These are phyloP conservation scores for Anorthoa munda DNA, from an alignment of 2,888 invertebrate genomes.

Conservation along the genomic window DNA sequence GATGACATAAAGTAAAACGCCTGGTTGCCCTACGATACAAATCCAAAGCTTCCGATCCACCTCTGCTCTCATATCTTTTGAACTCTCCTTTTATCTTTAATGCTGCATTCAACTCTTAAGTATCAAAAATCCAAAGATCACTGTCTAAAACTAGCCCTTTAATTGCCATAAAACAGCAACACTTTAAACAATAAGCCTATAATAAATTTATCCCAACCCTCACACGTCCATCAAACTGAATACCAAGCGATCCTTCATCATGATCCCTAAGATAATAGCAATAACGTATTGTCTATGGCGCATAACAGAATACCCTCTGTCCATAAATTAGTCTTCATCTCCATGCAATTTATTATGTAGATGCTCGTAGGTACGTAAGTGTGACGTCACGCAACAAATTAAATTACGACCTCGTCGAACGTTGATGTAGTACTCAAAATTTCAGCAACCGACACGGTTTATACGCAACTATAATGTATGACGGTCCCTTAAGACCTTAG, in stretches of 20 bases:
- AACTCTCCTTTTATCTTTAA: no score
- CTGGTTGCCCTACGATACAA: no score
- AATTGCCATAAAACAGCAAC: background rate
- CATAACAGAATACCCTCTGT: constrained; percentile 63
- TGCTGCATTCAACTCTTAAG: background rate
- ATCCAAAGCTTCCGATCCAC: no score
- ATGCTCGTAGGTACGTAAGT: constrained; percentile 43
- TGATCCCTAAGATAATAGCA: constrained; percentile 61
- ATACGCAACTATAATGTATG: constrained; percentile 81
- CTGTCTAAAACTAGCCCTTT: background rate
- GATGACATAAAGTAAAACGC: no score
- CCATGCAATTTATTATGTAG: constrained; percentile 66
- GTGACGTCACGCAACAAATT: constrained; percentile 76
- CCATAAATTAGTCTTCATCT: constrained; percentile 65
- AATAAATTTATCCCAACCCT: constrained; percentile 35
- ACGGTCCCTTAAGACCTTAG: constrained; percentile 71
- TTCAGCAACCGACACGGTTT: constrained; percentile 78
- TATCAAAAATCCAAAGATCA: background rate
- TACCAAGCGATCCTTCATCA: constrained; percentile 49
- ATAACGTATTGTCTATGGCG: constrained; percentile 61
- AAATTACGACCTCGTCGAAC: constrained; percentile 78
- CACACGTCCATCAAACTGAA: constrained; percentile 50
- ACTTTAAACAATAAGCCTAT: constrained; percentile 19
- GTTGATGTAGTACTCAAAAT: constrained; percentile 78
- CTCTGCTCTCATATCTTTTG: no score